phyloP scores from a whole-genome alignment of 2,888 invertebrate genomes.

The Orthonevra nobilis region DNA sequence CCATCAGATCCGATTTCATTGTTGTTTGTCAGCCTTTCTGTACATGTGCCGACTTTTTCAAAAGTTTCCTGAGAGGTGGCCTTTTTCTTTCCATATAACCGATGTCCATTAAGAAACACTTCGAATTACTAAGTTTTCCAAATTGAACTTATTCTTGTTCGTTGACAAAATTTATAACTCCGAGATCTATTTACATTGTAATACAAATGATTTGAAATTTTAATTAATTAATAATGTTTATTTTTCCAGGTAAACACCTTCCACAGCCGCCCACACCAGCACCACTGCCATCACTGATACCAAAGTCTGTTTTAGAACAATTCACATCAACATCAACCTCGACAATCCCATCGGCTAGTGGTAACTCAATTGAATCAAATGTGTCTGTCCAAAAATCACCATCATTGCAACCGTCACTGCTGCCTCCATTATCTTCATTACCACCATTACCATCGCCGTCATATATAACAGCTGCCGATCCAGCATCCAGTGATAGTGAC shows the following conservation, averaged over 20 bases:
- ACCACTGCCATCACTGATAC: slow-evolving; percentile 67
- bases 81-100: too few species aligned
- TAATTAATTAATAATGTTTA: not conserved
- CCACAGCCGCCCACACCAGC: slow-evolving; percentile 37
- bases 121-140: too few species aligned
- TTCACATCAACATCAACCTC: slow-evolving; percentile 41
- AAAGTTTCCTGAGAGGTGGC: too few species aligned
- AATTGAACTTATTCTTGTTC: too few species aligned
- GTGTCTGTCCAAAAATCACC: slow-evolving; percentile 14
- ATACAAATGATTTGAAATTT: too few species aligned
- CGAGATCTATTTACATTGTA: too few species aligned
- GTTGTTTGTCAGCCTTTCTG: too few species aligned
- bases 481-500: not conserved
- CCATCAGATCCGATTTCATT: too few species aligned
- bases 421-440: not conserved
- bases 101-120: too few species aligned
- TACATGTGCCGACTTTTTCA: too few species aligned
- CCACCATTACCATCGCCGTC: not conserved
- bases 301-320: slow-evolving; percentile 58
- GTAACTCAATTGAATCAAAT: slow-evolving; percentile 9
- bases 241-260: slow-evolving; percentile 35
- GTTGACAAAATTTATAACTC: too few species aligned
- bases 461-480: not conserved
- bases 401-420: slow-evolving; percentile 3
- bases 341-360: slow-evolving; percentile 19